A percentile compares a stretch with the other conserved stretches of the same genome.
These are phyloP conservation scores for Apus apus DNA, from an alignment of 2,113 vertebrate genomes.

Conservation along the genomic window DNA sequence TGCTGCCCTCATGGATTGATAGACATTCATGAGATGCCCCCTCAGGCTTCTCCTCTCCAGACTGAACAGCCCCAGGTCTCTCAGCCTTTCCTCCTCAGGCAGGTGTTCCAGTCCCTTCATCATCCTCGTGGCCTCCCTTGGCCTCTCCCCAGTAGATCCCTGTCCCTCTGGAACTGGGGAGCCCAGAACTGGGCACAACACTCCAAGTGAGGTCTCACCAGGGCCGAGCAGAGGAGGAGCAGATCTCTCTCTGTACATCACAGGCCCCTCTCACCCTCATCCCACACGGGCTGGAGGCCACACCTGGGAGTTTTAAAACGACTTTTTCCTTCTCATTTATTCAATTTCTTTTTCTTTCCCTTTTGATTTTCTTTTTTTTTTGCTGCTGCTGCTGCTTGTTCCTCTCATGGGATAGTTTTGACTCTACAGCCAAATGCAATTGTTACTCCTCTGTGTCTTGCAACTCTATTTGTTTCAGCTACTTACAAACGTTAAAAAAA, in stretches of 20 bases:
- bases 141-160: too few species aligned
- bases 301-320: not conserved
- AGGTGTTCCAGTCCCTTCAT: too few species aligned
- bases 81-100: too few species aligned
- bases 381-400: constrained; percentile 1
- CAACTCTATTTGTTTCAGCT: constrained; percentile 64
- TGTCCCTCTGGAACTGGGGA: too few species aligned
- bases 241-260: constrained; percentile 33
- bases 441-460: constrained; percentile 64
- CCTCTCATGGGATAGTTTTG: constrained; percentile 61
- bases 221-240: too few species aligned
- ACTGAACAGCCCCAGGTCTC: too few species aligned
- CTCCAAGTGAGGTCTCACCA: too few species aligned
- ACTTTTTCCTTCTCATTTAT: not conserved
- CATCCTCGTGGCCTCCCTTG: too few species aligned
- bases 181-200: too few species aligned
- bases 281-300: not conserved
- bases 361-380: not conserved
- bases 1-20: too few species aligned
- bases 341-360: not conserved
- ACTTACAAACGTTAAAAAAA: constrained; percentile 44
- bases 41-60: too few species aligned
- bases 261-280: not conserved
- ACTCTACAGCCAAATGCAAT: constrained; percentile 61
- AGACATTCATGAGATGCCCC: too few species aligned